Percentiles rank a stretch among this genome's conserved stretches.
These are phyloP conservation scores for Magallana nippona DNA, from an alignment of 2,888 invertebrate species.

Conservation along the genomic window DNA sequence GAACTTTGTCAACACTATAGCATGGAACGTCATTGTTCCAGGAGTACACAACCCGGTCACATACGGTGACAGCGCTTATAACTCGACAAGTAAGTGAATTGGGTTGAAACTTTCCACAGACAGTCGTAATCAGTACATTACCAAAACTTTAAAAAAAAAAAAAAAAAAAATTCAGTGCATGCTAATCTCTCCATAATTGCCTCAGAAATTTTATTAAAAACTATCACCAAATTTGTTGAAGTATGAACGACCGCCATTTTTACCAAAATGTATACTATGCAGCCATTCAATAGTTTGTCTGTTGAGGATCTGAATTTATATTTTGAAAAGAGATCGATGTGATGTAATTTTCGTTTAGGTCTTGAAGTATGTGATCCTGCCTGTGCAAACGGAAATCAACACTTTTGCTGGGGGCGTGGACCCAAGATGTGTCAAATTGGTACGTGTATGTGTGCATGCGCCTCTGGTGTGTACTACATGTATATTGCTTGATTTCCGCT, in stretches of 20 bases:
- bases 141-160: too few species aligned
- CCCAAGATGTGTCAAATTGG: conserved; percentile 81
- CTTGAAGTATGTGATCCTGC: conserved; percentile 54
- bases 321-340: too few species aligned
- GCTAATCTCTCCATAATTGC: too few species aligned
- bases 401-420: conserved; percentile 97
- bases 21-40: conserved; percentile 90
- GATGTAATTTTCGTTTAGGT: not conserved
- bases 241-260: too few species aligned
- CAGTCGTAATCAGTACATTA: too few species aligned
- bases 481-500: not conserved
- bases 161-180: too few species aligned
- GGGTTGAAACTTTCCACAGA: too few species aligned
- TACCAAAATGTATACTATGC: too few species aligned
- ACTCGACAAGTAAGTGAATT: conserved; percentile 50
- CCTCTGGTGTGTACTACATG: not conserved
- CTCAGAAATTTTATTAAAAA: too few species aligned
- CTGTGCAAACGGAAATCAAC: conserved; percentile 54
- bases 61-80: conserved; percentile 56
- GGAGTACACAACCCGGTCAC: conserved; percentile 54
- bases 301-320: too few species aligned
- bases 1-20: conserved; percentile 94
- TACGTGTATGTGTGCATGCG: conserved; percentile 36
- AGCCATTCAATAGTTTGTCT: too few species aligned
- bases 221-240: too few species aligned